These are phyloP conservation scores for Zonitis immaculata DNA, from an alignment of 2,888 invertebrate species.

Conservation along the genomic window DNA sequence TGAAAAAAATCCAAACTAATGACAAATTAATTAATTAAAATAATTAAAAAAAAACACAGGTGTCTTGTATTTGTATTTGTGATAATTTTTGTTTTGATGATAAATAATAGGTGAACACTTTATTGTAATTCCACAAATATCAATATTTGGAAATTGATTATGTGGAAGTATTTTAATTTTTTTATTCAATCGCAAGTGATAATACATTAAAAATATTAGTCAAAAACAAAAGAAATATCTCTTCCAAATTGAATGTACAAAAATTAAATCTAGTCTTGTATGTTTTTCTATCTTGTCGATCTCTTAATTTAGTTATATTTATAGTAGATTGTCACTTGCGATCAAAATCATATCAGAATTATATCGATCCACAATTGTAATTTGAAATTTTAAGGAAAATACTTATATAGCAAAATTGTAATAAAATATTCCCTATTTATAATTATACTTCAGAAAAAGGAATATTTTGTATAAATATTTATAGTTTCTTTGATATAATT, in stretches of 20 bases:
- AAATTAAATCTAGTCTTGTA: neutral
- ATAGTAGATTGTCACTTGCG: neutral
- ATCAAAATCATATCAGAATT: neutral
- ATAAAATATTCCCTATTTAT: no score
- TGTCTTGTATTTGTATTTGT: constrained; percentile 35
- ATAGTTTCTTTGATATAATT: no score
- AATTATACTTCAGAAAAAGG: no score
- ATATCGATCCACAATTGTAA: neutral
- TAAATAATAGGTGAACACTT: neutral
- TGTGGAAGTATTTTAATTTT: no score
- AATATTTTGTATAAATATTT: no score
- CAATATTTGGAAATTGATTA: neutral
- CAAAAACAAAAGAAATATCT: neutral
- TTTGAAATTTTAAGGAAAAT: neutral
- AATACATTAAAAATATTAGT: constrained; percentile 2
- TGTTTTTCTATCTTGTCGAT: neutral
- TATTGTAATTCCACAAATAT: neutral
- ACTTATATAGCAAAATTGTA: no score
- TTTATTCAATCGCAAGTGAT: neutral
- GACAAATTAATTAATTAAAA: constrained; percentile 11
- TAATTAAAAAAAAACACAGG: constrained; percentile 24
- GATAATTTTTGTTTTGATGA: constrained; percentile 26
- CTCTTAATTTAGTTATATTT: neutral
- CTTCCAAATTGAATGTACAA: neutral
- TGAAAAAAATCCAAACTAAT: neutral